Base-by-base conservation (phyloP, 2,797 vertebrate species). In the Varecia variegata region DNA sequence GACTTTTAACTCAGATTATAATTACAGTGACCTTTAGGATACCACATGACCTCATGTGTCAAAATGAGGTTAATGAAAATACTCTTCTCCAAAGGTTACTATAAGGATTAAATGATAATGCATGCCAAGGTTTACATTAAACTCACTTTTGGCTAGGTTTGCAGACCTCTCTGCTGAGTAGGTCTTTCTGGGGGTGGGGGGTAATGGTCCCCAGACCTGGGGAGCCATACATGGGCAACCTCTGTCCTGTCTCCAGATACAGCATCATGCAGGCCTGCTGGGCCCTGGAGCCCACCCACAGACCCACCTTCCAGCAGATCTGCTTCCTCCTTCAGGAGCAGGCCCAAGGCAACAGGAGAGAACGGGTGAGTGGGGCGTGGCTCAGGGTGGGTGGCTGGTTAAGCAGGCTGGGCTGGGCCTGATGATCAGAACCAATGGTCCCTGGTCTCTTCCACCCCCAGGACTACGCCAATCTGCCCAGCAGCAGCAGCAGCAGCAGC, bases 191-290 rank as follows among this genome's bases (percentile, higher is more conserved):
- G 32, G 18, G 32, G n/a, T 27, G 9, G 20, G 9, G 7, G 3
- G 6, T 30, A 38, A 35, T 1, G 38, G 4, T 11, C 40, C 50
- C 73, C 23, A 82, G 93, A 38, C 47, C 58, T 9, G 21, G 56
- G 43, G 47, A 56, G 14, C 23, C 38, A 13, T 35, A 83, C 12
- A 25, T 3, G 7, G 45, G 35, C 32, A 10, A 52, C 54, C 40
- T n/a, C 47, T 79, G 17, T 93, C 25, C 67, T 91, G 23, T 70
- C 65, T 98, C 88, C 98, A 99, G 99, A 98, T 99, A 99, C 82
- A 97, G 93, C 50, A 99, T 99, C 97, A 99, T 99, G 99, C 99
- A 99, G 97, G 99, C 99, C 11, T 99, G 99, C 98, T 99, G 99
- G 99, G 99, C 99, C 96, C 98, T 99, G 98, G 99, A 99, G 97